Base-by-base conservation (phyloP, 2,888 invertebrate species). In the Meiosimyza decipiens region DNA sequence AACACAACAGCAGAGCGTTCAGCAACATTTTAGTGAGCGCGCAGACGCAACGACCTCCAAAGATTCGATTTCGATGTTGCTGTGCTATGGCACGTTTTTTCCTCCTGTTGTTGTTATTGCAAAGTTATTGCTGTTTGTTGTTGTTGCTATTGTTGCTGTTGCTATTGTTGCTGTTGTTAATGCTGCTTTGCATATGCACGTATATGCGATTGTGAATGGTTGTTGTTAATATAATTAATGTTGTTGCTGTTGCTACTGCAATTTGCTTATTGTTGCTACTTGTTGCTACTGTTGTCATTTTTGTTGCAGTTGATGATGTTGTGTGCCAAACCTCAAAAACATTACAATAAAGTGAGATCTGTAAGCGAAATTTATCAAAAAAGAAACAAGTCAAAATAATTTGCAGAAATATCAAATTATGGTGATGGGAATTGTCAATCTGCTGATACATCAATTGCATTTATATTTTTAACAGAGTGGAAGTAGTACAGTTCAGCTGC, bases 241-340 rank as follows among this genome's bases (percentile, higher is more conserved):
- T 50, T 74, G 50, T 63, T 70, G 71, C 63, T 54, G 62, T 50
- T 59, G 59, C 50, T 68, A 22, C 47, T 49, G 50, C 59, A 40
- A 40, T 9, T 40, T 40, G 6, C 22, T 65, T 68, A 22, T 50
- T 57, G 40, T 12, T 28, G 49, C 40, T 67, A 28, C 22, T 40
- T 47, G 54, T 15, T 47, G 49, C 15, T 57, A 50, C 28, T 64
- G 71, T 54, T 70, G 52, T 33, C 22, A 22, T 28, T 49, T 47
- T n/a, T 22, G n/a, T 16, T 16, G 50, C n/a, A 57, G 69, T 54
- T 76, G 73, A 76, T 76, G 74, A 76, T 75, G 74, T 73, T 75
- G 75, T 74, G 73, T 75, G 60, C 55, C 66, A 71, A 73, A 68
- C 63, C 72, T 63, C 71, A 71, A 68, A 65, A 71, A 71, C 55